Evolutionary conservation across 2,797 vertebrate species (phyloP), one percentile per base, ranked within the genome.

Genomic region (Chaunax sp.): DNA sequence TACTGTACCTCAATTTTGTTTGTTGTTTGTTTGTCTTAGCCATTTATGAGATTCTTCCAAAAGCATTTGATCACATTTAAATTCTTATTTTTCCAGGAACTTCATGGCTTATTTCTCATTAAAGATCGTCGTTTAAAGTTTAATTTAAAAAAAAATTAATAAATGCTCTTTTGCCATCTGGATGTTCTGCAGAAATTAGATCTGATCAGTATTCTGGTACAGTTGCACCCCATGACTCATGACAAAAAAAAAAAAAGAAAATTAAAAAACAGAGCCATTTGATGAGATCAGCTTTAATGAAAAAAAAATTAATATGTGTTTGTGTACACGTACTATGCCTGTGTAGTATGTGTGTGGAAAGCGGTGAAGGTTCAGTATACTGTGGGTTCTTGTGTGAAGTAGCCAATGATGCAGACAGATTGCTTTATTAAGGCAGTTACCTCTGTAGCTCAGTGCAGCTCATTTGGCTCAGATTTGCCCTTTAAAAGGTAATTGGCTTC

Each of bases 401-500:
- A 49, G 49, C 66, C 77, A 69, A 68, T 50, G 74, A 85, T 84
- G 89, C 86, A 84, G 81, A 84, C 76, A 58, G 49, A 81, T 82
- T 81, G 72, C 75, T 89, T 87, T 86, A 86, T 91, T 85, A 78
- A 79, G 70, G 77, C 43, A 12, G 77, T 82, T 90, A 83, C 84
- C 80, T 78, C 78, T 69, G 57, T 64, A 75, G 77, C 83, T 86
- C 80, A 69, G 68, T 66, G 71, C 66, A 65, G 79, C 83, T 90
- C 90, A 88, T 89, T 85, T 87, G 82, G 81, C 84, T 79, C 67
- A 58, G 84, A 84, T 92, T 84, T 93, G 93, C 89, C 91, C 92
- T 93, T 94, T 94, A 90, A 85, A 89, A 87, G 86, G 85, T 93
- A 93, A 94, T 92, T 93, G 91, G 90, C 89, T 91, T 89, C 47